Conservation (phyloP, 2,888 invertebrate genomes). For the Gibbula magus region DNA sequence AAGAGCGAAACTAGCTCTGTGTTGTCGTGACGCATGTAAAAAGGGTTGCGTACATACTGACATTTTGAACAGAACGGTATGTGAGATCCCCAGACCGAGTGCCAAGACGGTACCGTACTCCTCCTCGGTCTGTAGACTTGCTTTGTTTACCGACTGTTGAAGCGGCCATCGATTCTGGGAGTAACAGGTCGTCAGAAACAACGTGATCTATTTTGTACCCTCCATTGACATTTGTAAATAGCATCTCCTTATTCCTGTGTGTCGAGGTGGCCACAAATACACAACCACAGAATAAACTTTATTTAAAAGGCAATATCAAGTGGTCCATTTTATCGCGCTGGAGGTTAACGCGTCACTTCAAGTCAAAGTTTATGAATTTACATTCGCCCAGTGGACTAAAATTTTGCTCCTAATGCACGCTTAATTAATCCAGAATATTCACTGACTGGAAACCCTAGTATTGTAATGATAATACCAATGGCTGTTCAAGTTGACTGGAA, state of each 20-base stretch:
- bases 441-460: too few species aligned
- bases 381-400: too few species aligned
- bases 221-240: neutral
- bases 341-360: too few species aligned
- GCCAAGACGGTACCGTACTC: neutral
- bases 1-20: neutral
- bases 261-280: neutral
- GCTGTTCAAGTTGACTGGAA: too few species aligned
- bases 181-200: neutral
- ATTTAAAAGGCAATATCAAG: neutral
- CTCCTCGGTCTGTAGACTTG: too few species aligned
- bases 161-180: too few species aligned
- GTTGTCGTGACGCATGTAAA: neutral
- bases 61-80: neutral
- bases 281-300: neutral
- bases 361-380: too few species aligned
- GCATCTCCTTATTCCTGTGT: neutral
- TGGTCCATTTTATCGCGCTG: too few species aligned
- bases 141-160: too few species aligned
- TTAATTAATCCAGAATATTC: too few species aligned
- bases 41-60: neutral
- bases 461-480: too few species aligned
- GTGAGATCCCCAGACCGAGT: neutral
- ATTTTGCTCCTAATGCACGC: too few species aligned
- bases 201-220: neutral